Percentiles rank a stretch among this genome's conserved stretches.
These are phyloP conservation scores for Neodiprion fabricii DNA, from an alignment of 1,140 invertebrate species.

Conservation along the genomic window DNA sequence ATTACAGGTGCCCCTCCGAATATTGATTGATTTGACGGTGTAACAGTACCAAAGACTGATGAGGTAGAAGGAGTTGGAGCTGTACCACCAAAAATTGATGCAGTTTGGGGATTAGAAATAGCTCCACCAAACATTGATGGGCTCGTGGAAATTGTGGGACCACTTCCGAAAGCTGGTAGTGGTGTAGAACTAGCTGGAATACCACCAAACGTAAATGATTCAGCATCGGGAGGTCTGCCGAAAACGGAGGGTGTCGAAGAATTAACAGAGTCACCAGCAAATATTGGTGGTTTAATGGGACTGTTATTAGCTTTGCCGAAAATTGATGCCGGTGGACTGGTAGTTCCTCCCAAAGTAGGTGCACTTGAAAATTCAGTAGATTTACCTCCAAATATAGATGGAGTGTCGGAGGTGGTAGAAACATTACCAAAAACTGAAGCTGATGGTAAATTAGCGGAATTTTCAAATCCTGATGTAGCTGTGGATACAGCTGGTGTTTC, in stretches of 20 bases:
- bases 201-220: slow-evolving; percentile 17
- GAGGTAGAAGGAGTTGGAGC: slow-evolving; percentile 14
- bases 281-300: background rate
- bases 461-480: background rate
- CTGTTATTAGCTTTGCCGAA: slow-evolving; percentile 19
- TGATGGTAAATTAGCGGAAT: background rate
- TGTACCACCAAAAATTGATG: slow-evolving; percentile 25
- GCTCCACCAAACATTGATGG: background rate
- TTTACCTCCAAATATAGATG: slow-evolving; percentile 30
- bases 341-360: slow-evolving; percentile 10
- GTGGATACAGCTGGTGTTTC: background rate
- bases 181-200: slow-evolving; percentile 12
- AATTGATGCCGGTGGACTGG: slow-evolving; percentile 13
- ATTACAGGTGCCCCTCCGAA: slow-evolving; percentile 6
- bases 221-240: slow-evolving; percentile 13
- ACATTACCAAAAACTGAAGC: background rate
- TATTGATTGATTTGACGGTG: slow-evolving; percentile 2
- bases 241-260: slow-evolving; percentile 21
- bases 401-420: background rate
- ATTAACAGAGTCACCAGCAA: background rate
- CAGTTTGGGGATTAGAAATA: background rate
- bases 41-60: slow-evolving; percentile 9
- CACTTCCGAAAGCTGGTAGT: background rate
- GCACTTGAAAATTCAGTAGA: slow-evolving; percentile 3
- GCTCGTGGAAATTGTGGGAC: background rate